Evolutionary conservation across 2,113 vertebrate genomes (phyloP).

Genomic region (Chinchilla lanigera): DNA sequence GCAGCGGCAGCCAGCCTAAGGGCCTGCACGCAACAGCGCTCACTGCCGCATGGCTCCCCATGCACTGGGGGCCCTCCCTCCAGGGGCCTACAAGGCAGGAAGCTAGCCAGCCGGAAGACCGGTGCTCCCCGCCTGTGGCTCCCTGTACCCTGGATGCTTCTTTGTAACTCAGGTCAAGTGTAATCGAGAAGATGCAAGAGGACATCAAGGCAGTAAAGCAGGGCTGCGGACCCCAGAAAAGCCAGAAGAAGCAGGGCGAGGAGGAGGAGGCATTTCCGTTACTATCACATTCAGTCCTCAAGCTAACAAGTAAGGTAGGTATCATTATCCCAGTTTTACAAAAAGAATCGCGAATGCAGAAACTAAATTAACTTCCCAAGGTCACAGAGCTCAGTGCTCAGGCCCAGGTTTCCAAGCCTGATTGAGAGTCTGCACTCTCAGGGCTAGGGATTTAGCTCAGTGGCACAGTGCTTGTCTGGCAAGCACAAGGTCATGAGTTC

Average conservation of each 20-base stretch:
- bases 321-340: background rate
- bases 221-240: background rate
- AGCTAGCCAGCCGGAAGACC: too few relatives aligned
- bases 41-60: too few relatives aligned
- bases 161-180: background rate
- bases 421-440: background rate
- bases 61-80: too few relatives aligned
- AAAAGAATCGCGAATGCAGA: conserved; percentile 10
- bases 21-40: too few relatives aligned
- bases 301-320: background rate
- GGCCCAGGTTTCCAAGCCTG: background rate
- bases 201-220: background rate
- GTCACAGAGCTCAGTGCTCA: background rate
- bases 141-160: background rate
- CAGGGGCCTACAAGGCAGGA: too few relatives aligned
- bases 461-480: too few relatives aligned
- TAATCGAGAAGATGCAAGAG: background rate
- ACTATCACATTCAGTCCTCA: background rate
- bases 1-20: too few relatives aligned
- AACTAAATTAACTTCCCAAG: background rate
- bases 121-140: too few relatives aligned
- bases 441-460: too few relatives aligned
- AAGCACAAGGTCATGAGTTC: too few relatives aligned
- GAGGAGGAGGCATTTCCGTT: background rate
- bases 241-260: background rate